phyloP scores from a whole-genome alignment of 37 sponge, comb jelly and placozoan species.

The Beroe forskalii region DNA sequence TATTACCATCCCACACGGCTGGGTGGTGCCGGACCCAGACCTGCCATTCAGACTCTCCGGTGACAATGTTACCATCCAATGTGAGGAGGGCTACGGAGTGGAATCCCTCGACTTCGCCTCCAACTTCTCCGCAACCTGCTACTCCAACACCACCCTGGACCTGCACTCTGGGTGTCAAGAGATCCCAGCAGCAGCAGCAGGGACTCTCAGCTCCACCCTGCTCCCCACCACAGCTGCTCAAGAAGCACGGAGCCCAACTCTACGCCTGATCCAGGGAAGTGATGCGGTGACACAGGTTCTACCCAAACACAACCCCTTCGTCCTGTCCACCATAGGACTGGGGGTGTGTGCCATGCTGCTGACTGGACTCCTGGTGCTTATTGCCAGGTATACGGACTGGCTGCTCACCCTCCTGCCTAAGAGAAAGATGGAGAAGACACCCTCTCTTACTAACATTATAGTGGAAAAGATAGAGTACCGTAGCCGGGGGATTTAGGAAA shows the following conservation, averaged over 20 bases:
- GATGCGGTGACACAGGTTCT: neutral
- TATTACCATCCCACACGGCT: neutral
- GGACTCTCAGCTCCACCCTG: too few relatives aligned
- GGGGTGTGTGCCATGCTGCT: neutral
- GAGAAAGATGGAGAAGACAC: neutral
- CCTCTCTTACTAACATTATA: neutral
- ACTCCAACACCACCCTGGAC: too few relatives aligned
- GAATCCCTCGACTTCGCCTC: neutral
- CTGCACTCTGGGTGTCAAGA: too few relatives aligned
- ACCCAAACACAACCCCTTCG: neutral
- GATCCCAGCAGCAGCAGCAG: too few relatives aligned
- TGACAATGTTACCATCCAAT: neutral
- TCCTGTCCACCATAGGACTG: neutral
- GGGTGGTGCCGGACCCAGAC: neutral
- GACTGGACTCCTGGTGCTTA: neutral
- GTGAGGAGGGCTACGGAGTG: neutral
- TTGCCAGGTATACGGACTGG: neutral
- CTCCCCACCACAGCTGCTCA: too few relatives aligned
- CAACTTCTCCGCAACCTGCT: too few relatives aligned
- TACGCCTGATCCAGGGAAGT: neutral
- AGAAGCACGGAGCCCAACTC: too few relatives aligned
- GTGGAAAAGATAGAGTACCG: neutral
- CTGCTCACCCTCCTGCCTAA: too few relatives aligned
- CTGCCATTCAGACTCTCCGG: neutral
- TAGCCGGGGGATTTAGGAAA: too few relatives aligned